phyloP scores from a whole-genome alignment of 1,140 invertebrate species.

The Piezodorus guildinii region DNA sequence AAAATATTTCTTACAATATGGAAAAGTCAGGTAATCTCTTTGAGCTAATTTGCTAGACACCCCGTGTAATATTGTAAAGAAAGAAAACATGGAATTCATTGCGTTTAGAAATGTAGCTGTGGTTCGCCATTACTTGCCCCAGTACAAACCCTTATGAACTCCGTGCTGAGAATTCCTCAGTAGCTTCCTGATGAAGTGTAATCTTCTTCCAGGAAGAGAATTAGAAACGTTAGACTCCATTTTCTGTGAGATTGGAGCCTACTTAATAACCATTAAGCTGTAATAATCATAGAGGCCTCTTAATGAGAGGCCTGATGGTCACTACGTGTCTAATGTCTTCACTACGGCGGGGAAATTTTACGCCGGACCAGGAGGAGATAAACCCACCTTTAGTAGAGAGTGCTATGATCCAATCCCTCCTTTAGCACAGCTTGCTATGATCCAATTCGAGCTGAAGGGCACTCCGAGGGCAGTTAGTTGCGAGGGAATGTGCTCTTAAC shows the following conservation, averaged over 20 bases:
- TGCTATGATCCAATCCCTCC: too few relatives aligned
- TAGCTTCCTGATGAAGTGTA: background rate
- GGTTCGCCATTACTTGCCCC: too few relatives aligned
- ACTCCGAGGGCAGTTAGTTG: too few relatives aligned
- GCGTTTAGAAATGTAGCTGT: too few relatives aligned
- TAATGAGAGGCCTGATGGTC: background rate
- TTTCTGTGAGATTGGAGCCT: background rate
- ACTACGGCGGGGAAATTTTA: constrained; percentile 1
- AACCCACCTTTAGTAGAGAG: constrained; percentile 9
- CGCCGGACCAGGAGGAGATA: background rate
- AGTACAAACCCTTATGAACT: too few relatives aligned
- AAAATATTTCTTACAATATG: too few relatives aligned
- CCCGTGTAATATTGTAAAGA: too few relatives aligned
- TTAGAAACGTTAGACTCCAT: background rate
- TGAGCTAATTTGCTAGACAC: too few relatives aligned
- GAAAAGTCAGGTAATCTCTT: too few relatives aligned
- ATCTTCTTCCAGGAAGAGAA: background rate
- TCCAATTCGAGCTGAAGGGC: constrained; percentile 3
- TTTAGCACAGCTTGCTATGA: background rate
- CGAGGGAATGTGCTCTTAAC: too few relatives aligned
- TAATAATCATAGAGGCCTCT: background rate
- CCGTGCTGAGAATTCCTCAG: too few relatives aligned
- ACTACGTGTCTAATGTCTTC: constrained; percentile 10
- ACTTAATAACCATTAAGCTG: background rate
- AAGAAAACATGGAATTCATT: too few relatives aligned